phyloP scores from a whole-genome alignment of 2,888 invertebrate genomes.

The Phragmatobia fuliginosa region DNA sequence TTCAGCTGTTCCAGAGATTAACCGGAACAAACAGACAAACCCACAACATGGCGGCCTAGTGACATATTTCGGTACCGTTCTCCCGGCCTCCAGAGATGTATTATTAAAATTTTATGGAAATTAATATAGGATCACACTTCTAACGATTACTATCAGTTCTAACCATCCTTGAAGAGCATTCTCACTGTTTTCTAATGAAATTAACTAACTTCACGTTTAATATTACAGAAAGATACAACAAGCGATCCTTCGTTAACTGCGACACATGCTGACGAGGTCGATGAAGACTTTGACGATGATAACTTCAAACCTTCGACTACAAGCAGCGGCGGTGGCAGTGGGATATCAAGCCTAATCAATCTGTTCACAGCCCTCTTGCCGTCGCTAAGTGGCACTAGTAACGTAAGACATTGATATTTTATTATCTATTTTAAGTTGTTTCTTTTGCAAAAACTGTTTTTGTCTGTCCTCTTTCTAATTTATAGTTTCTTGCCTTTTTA shows the following conservation, averaged over 20 bases:
- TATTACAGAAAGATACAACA: conserved; percentile 21
- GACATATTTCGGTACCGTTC: too few species aligned
- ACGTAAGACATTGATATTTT: conserved; percentile 57
- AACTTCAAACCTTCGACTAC: conserved; percentile 51
- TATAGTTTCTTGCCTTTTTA: neutral
- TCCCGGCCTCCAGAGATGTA: too few species aligned
- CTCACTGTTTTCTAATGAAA: neutral
- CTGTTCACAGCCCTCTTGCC: conserved; percentile 69
- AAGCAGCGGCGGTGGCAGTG: conserved; percentile 66
- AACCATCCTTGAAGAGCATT: too few species aligned
- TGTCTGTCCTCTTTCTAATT: neutral
- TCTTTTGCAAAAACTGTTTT: neutral
- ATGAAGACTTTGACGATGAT: conserved; percentile 64
- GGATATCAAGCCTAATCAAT: conserved; percentile 71
- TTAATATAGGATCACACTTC: too few species aligned
- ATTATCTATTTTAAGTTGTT: neutral
- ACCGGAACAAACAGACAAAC: too few species aligned
- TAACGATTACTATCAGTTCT: too few species aligned
- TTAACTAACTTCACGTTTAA: neutral
- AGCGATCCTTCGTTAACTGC: neutral
- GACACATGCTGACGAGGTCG: conserved; percentile 57
- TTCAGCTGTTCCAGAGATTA: too few species aligned
- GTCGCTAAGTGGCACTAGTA: conserved; percentile 58
- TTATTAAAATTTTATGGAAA: too few species aligned
- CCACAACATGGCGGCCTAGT: too few species aligned